phyloP scores from a whole-genome alignment of 2,113 vertebrate species.

The Apteryx mantelli region DNA sequence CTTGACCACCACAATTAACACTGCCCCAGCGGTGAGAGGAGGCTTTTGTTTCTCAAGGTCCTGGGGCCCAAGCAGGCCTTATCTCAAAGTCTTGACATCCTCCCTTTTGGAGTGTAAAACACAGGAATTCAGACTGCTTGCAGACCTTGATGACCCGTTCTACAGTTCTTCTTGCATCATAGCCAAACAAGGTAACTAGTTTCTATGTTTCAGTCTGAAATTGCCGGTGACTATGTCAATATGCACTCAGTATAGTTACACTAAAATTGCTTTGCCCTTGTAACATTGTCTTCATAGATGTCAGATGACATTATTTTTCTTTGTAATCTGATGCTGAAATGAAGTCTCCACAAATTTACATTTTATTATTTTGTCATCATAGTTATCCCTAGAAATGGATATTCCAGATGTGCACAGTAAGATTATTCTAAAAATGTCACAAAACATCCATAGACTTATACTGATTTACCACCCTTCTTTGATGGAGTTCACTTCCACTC shows the following conservation, averaged over 20 bases:
- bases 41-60: no score
- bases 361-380: neutral
- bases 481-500: neutral
- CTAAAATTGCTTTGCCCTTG: neutral
- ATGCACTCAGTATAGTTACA: neutral
- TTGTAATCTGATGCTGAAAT: neutral
- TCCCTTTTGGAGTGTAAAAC: no score
- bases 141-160: neutral
- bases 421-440: neutral
- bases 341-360: neutral
- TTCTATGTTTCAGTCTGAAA: neutral
- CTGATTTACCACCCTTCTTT: neutral
- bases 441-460: neutral
- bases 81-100: no score
- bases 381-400: neutral
- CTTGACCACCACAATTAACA: no score
- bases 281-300: neutral
- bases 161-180: neutral
- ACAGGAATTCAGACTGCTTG: no score
- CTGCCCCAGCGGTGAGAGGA: no score
- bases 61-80: no score
- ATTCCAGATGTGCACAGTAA: neutral
- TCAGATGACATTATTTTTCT: neutral
- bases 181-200: rapidly evolving
- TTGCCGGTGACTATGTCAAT: neutral